Evolutionary conservation across 2,888 invertebrate genomes (phyloP), one percentile per base, ranked within the genome.

Genomic region (Rhamphomyia laevipes): DNA sequence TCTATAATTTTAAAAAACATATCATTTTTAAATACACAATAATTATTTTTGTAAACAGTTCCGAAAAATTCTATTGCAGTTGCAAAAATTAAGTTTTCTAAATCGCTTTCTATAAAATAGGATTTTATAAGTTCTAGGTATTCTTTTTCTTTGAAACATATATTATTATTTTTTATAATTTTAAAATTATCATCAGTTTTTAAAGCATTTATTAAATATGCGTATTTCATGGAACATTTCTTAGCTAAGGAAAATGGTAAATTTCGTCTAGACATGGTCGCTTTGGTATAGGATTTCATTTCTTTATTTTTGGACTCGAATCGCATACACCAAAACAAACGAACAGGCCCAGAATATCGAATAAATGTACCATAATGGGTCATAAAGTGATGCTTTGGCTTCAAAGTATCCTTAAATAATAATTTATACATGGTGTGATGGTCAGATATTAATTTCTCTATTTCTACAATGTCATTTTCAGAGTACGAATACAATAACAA

Each of bases 311-410:
- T 47, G 17, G 48, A 48, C 47, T 52, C 49, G 27, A 43, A 52
- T 43, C 51, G 50, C 50, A 51, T 50, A 7, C 45, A 50, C 49
- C 51, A 54, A 18, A 49, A 51, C 30, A 49, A 27, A 42, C 51
- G 27, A 23, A 50, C 13, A 16, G 52, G 52, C 6, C 52, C 49
- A 31, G 43, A 10, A 38, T 46, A 16, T 33, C 16, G 9, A 2
- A 52, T 50, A 11, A 50, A 41, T 10, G 11, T 35, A 35, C 48
- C 50, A 37, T 52, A 52, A 48, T 52, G 48, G 2, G 43, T 17
- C 27, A 53, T 17, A 37, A 50, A 37, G 21, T 52, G 50, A 49
- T 16, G 35, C 30, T 53, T 51, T 7, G 50, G 51, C 47, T 44
- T 49, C 15, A 49, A 49, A 45, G 16, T 33, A 12, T 53, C 46